Evolutionary conservation across 2,797 vertebrate genomes (phyloP), one percentile per base, ranked within the genome.

Genomic region (Falco concolor): DNA sequence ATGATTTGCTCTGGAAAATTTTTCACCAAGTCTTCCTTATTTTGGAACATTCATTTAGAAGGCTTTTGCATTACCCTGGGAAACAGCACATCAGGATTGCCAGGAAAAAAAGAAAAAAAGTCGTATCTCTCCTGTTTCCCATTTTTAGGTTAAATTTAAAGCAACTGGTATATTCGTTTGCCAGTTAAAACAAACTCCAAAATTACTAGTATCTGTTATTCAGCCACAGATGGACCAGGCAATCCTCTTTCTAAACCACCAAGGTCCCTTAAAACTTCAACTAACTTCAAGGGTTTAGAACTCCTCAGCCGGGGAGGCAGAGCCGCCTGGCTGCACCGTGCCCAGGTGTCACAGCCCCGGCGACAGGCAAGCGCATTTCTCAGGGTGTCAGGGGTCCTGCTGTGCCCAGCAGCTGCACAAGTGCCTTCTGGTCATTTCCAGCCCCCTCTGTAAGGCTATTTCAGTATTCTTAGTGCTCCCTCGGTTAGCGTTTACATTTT

Each of bases 241-340:
- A 50, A 19, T 10, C 68, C 52, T 56, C 50, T 16, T 67, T 12
- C 64, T 64, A 44, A 77, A 34, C 30, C 54, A 47, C 28, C 74
- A 25, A 28, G 24, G 34, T 52, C 78, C 78, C 52, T 67, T 22
- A 67, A 75, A 38, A 25, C 61, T n/a, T 7, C 36, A 30, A 44
- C n/a, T 45, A 83, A 80, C 87, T 87, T 67, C 76, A 6, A 18
- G 54, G 81, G 25, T 38, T 38, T 64, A 16, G 42, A 75, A 59
- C 21, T 8, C 36, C 70, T 79, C n/a, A 17, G 0, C 69, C 67
- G 2, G 0, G 30, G 22, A 36, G 56, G 75, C 69, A 65, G 23
- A 2, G 75, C 25, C 1, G 61, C 63, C 80, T 32, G 56, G 11
- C 57, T n/a, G 12, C 44, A 0, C 0, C 2, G 3, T 19, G 72